Base-by-base conservation (phyloP, 2,888 invertebrate genomes). In the Xylota segnis region DNA sequence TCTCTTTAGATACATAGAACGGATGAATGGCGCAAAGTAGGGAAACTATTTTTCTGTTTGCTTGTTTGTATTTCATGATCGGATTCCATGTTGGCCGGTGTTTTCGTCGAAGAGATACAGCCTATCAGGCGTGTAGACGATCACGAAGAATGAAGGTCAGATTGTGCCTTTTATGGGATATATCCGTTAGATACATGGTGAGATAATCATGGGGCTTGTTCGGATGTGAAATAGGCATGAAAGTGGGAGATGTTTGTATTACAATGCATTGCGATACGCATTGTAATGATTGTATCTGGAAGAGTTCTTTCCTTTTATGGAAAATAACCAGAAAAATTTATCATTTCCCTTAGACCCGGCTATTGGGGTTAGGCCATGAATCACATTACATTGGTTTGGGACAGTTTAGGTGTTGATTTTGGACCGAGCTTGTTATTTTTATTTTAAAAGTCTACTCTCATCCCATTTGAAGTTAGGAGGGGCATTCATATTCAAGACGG, bases 71-170 rank as follows among this genome's bases (percentile, higher is more conserved):
- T 76, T 72, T 74, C 54, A 58, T 52, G 61, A 54, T 76, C 14
- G 50, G 66, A 83, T 78, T 68, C 61, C 54, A 54, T 74, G 78
- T 78, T 72, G 45, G 79, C 14, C 56, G 61, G 66, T 75, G 52
- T 79, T 84, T 58, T 65, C 29, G 18, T 59, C 29, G 29, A 32
- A 40, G 32, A 45, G 34, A 54, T 27, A 43, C 43, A 59, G 18
- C n/a, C 74, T 52, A 76, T 81, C 79, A 66, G 75, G 75, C 70
- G 70, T 74, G 61, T 59, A 58, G 81, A 70, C 50, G 63, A 84
- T 70, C 75, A 72, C 75, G 75, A 72, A 45, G 61, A 82, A 86
- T 86, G 86, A 86, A 86, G 86, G 86, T 86, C 86, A 82, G 61
- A 68, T 65, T 54, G 61, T 58, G 72, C 76, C 82, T 56, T 82